phyloP scores from a whole-genome alignment of 2,888 invertebrate species.

The Pseudococcus jackbeardsleyi region DNA sequence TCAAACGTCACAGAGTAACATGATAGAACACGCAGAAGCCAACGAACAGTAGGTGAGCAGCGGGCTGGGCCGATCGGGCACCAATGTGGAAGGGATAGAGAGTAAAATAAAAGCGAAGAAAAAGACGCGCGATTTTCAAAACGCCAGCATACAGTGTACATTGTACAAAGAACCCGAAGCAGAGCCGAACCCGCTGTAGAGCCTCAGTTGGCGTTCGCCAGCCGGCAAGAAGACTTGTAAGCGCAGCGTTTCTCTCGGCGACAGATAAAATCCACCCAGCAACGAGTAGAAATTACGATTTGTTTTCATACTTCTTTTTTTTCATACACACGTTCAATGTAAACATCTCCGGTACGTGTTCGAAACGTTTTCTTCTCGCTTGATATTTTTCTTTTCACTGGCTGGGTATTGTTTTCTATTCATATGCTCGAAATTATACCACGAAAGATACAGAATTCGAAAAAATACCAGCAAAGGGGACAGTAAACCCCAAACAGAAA shows the following conservation, averaged over 20 bases:
- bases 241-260: neutral
- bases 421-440: neutral
- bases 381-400: neutral
- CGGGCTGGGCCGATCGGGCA: neutral
- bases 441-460: neutral
- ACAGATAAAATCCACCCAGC: conserved; percentile 22
- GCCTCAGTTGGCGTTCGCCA: conserved; percentile 21
- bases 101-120: conserved; percentile 23
- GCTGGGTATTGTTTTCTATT: neutral
- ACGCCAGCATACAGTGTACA: neutral
- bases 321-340: neutral
- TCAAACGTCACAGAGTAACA: conserved; percentile 45
- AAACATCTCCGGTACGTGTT: conserved; percentile 9
- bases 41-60: conserved; percentile 43
- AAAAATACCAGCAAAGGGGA: neutral
- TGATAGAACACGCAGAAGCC: conserved; percentile 55
- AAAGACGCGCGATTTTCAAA: conserved; percentile 55
- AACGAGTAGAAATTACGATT: conserved; percentile 41
- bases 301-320: conserved; percentile 12
- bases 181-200: neutral
- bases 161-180: conserved; percentile 34
- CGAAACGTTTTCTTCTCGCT: neutral
- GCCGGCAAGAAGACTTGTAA: neutral
- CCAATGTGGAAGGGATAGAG: conserved; percentile 38
- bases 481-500: neutral